Percentiles rank a stretch among this genome's conserved stretches.
Evolutionary conservation across 1,140 invertebrate species (phyloP).

Genomic region (Macrobrachium rosenbergii): DNA sequence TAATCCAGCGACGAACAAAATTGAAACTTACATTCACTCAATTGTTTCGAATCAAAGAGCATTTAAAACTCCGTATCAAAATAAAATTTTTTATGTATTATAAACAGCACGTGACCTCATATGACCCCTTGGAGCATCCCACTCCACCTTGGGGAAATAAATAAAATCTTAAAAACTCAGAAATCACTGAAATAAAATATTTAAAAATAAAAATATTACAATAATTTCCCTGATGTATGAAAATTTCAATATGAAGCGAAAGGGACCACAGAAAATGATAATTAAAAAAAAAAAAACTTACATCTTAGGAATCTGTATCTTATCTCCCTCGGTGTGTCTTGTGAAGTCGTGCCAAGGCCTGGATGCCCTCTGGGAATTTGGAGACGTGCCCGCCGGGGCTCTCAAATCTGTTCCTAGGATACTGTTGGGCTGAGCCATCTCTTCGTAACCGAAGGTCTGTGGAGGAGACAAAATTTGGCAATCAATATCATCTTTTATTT

Average conservation of each 20-base stretch:
- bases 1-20: too few species aligned
- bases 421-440: constrained; percentile 66
- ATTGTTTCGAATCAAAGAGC: too few species aligned
- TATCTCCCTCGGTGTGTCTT: constrained; percentile 91
- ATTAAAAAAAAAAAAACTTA: constrained; percentile 76
- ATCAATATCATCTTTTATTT: not conserved
- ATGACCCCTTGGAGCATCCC: too few species aligned
- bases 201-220: too few species aligned
- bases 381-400: constrained; percentile 34
- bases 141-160: too few species aligned
- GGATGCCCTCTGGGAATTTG: constrained; percentile 51
- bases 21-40: too few species aligned
- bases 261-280: not conserved
- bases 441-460: constrained; percentile 69
- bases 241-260: not conserved
- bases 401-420: constrained; percentile 45
- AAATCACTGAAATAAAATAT: too few species aligned
- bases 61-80: too few species aligned
- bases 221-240: too few species aligned
- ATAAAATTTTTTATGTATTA: too few species aligned
- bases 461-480: constrained; percentile 19
- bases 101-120: too few species aligned
- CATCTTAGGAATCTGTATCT: constrained; percentile 98
- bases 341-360: constrained; percentile 79
- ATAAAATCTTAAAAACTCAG: too few species aligned